Evolutionary conservation across 2,888 invertebrate genomes (phyloP).

Genomic region (Tachina grossa): DNA sequence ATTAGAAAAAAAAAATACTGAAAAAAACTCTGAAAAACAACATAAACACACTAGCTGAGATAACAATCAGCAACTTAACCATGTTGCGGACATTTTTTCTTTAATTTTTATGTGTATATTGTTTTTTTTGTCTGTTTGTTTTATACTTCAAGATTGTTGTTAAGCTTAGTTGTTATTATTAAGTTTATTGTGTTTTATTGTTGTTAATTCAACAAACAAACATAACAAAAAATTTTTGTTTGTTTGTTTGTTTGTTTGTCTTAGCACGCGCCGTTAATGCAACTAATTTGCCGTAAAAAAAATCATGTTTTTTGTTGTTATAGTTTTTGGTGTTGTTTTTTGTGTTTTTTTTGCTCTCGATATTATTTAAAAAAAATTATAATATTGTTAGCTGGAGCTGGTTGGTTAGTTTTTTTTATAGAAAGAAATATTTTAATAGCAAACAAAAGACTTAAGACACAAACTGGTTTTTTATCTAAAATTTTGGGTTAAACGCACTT

Average conservation of each 20-base stretch:
- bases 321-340: neutral
- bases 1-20: neutral
- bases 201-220: slow-evolving; percentile 4
- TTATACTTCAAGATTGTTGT: slow-evolving; percentile 1
- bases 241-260: slow-evolving; percentile 22
- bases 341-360: neutral
- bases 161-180: slow-evolving; percentile 23
- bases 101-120: neutral
- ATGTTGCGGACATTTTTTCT: slow-evolving; percentile 48
- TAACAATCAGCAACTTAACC: slow-evolving; percentile 33
- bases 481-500: neutral
- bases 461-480: neutral
- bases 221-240: slow-evolving; percentile 12
- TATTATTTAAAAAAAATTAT: slow-evolving; percentile 19
- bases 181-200: slow-evolving; percentile 29
- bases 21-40: neutral
- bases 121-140: slow-evolving; percentile 6
- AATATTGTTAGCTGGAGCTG: neutral
- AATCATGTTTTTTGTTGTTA: neutral
- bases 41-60: slow-evolving; percentile 29
- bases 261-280: slow-evolving; percentile 68
- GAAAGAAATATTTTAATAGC: neutral
- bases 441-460: slow-evolving; percentile 45
- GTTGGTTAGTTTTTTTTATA: neutral
- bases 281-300: slow-evolving; percentile 64